Evolutionary conservation across 2,797 vertebrate genomes (phyloP).

Genomic region (Scolopax rusticola): DNA sequence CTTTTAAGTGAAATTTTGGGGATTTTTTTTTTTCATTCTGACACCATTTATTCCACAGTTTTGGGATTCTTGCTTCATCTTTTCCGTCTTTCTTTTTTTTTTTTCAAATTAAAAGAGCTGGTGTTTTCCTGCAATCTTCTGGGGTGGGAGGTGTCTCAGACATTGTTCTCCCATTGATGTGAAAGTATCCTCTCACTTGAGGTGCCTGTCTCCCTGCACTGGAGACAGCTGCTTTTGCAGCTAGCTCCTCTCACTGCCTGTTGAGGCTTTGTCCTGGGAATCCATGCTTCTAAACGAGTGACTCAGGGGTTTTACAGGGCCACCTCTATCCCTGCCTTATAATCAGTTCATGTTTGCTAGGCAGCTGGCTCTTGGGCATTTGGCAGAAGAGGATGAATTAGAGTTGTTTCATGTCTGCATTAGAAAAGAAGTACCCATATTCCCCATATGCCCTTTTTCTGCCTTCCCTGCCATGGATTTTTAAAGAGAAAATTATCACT

Average conservation of each 20-base stretch:
- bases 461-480: neutral
- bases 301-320: neutral
- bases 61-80: neutral
- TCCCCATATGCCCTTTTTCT: neutral
- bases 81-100: neutral
- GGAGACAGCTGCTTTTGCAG: neutral
- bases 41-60: neutral
- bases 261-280: neutral
- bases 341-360: neutral
- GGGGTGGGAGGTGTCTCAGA: neutral
- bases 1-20: neutral
- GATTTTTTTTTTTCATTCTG: neutral
- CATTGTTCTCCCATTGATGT: rapidly evolving
- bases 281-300: rapidly evolving
- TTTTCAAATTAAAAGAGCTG: neutral
- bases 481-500: neutral
- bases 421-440: neutral
- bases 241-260: neutral
- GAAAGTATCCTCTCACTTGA: neutral
- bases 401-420: neutral
- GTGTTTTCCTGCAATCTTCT: neutral
- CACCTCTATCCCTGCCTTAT: neutral
- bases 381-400: neutral
- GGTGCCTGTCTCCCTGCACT: neutral
- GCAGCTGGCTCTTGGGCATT: neutral